These are phyloP conservation scores for Siniperca undulata DNA, from an alignment of 2,797 vertebrate genomes.

Conservation along the genomic window DNA sequence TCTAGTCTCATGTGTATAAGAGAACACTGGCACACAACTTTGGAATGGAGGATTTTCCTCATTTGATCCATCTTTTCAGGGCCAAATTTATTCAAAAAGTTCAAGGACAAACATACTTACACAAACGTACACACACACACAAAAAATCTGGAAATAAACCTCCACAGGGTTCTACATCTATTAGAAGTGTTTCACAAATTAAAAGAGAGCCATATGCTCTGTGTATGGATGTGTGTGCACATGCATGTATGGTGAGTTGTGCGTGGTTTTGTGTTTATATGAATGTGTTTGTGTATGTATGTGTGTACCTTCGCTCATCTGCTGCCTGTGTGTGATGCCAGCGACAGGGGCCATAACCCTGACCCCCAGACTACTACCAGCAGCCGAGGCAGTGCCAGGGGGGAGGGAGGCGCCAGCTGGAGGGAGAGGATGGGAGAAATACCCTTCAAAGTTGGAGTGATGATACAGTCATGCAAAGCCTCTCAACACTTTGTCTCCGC, in stretches of 20 bases:
- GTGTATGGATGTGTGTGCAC: neutral
- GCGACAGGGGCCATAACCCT: slow-evolving; percentile 66
- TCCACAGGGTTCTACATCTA: neutral
- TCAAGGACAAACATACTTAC: neutral
- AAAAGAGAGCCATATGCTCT: slow-evolving; percentile 39
- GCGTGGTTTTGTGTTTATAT: slow-evolving; percentile 18
- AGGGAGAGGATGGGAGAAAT: slow-evolving; percentile 62
- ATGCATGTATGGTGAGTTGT: neutral
- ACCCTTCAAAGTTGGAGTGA: slow-evolving; percentile 75
- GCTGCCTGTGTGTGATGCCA: slow-evolving; percentile 52
- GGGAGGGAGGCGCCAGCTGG: slow-evolving; percentile 67
- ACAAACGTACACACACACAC: neutral
- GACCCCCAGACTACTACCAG: slow-evolving; percentile 57
- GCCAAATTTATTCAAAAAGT: slow-evolving; percentile 17
- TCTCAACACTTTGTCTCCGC: slow-evolving; percentile 70
- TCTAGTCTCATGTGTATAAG: neutral
- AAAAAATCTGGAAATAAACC: neutral
- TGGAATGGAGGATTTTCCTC: neutral
- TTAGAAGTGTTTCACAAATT: slow-evolving; percentile 14
- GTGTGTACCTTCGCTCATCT: slow-evolving; percentile 48
- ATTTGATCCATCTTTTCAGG: neutral
- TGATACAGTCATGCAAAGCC: slow-evolving; percentile 54
- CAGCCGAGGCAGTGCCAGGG: slow-evolving; percentile 58
- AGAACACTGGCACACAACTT: neutral
- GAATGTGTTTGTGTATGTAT: slow-evolving; percentile 14